Base-by-base conservation (phyloP, 2,888 invertebrate species). In the Athalia circularis region DNA sequence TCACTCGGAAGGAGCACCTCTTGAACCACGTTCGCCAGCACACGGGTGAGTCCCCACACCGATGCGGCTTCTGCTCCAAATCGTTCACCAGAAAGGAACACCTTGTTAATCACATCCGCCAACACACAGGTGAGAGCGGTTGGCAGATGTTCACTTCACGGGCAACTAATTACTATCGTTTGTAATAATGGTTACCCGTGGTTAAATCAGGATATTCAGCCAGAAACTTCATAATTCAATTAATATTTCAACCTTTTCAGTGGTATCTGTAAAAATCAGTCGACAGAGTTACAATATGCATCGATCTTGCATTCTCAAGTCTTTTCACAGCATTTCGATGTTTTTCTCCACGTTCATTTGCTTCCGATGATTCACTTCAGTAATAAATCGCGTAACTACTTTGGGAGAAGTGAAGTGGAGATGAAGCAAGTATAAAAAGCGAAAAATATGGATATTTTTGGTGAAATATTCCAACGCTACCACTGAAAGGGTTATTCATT, bases 41-140 rank as follows among this genome's bases (percentile, higher is more conserved):
- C 90, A 95, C 95, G 86, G 96, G 93, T 85, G 96, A 96, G 91
- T 96, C 96, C 79, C 96, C 96, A 80, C 96, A 96, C 91, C 93
- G 96, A 84, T 96, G 96, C 91, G 95, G 94, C 90, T 96, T 94
- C 92, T 96, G 96, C 91, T 94, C 95, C 85, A 96, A 96, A 91
- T 95, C 96, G 81, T 96, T 96, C 92, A 96, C 96, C 80, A 93
- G 96, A 83, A 95, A 96, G 89, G 96, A 96, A 90, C 96, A 96
- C 90, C 93, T 96, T 86, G 94, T 96, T 85, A 96, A 96, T 91
- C 96, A 96, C 91, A 95, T 96, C 84, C 92, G 96, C 82, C 95
- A 95, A 88, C 95, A 95, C 87, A 95, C 95, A 72, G 95, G 91
- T 88, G 89, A 90, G 87, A 88, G 86, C 86, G 86, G 86, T 89